These are phyloP conservation scores for Cephus pulcher DNA, from an alignment of 2,888 invertebrate species.

Conservation along the genomic window DNA sequence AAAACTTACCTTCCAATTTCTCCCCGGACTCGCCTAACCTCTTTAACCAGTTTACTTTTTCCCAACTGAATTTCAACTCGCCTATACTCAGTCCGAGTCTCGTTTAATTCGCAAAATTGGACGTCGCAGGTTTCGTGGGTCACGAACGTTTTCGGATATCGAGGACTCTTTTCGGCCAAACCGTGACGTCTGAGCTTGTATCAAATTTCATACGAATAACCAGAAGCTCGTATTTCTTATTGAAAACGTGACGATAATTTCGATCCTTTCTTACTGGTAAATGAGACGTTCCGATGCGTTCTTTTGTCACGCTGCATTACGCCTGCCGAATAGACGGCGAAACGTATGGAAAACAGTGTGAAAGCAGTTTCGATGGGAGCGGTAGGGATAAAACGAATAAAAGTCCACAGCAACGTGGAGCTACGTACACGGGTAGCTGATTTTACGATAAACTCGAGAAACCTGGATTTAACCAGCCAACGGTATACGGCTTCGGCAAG, in stretches of 20 bases:
- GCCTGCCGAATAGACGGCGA: not conserved
- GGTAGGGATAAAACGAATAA: not conserved
- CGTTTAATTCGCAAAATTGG: not conserved
- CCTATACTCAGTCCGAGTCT: too few relatives aligned
- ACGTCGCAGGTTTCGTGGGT: not conserved
- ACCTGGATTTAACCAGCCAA: not conserved
- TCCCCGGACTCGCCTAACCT: not conserved
- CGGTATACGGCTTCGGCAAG: not conserved
- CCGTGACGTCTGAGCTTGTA: too few relatives aligned
- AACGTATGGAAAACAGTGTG: not conserved
- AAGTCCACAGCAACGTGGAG: not conserved
- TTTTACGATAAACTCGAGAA: not conserved
- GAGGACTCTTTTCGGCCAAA: too few relatives aligned
- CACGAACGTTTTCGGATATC: not conserved
- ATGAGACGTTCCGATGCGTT: not conserved
- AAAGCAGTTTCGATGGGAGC: not conserved
- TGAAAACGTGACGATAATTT: not conserved
- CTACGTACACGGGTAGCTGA: not conserved
- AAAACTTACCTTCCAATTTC: not conserved
- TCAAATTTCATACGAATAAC: not conserved
- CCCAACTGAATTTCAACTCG: not conserved
- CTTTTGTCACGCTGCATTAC: not conserved
- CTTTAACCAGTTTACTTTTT: not conserved
- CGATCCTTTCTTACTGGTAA: not conserved
- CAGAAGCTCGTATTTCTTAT: too few relatives aligned